Evolutionary conservation across 2,797 vertebrate species (phyloP).

Genomic region (Alcedo atthis): DNA sequence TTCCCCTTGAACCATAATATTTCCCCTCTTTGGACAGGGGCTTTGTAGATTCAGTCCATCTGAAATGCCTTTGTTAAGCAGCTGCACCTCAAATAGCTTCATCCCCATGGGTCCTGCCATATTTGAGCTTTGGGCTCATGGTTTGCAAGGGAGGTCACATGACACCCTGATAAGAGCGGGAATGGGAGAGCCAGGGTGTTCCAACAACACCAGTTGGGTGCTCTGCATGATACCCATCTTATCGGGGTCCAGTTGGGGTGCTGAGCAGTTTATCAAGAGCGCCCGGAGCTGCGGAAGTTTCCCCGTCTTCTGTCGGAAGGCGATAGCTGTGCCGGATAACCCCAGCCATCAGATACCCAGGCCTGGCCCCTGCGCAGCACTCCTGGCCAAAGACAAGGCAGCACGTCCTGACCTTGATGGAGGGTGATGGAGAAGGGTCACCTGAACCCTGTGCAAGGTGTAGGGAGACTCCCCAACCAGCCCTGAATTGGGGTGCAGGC

Average conservation of each 20-base stretch:
- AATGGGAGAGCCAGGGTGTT: background rate
- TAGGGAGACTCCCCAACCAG: background rate
- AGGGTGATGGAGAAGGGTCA: background rate
- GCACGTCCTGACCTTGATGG: accelerated
- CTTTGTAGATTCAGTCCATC: background rate
- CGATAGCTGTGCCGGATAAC: background rate
- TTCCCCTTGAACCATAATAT: background rate
- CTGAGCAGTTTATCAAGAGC: background rate
- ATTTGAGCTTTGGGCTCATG: background rate
- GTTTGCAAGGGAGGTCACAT: background rate
- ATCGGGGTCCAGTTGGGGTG: background rate
- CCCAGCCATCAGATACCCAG: background rate
- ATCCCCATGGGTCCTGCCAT: background rate
- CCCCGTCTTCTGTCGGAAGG: background rate
- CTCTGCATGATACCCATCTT: background rate
- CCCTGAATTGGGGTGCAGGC: accelerated
- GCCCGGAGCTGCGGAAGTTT: background rate
- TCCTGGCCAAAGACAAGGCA: accelerated
- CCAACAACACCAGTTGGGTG: background rate
- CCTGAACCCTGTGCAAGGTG: background rate
- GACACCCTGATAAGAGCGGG: accelerated
- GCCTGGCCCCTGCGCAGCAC: accelerated
- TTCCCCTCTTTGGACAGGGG: background rate
- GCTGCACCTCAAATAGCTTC: background rate
- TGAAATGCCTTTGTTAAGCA: background rate